phyloP scores from a whole-genome alignment of 1,140 invertebrate genomes.

The Formica exsecta region DNA sequence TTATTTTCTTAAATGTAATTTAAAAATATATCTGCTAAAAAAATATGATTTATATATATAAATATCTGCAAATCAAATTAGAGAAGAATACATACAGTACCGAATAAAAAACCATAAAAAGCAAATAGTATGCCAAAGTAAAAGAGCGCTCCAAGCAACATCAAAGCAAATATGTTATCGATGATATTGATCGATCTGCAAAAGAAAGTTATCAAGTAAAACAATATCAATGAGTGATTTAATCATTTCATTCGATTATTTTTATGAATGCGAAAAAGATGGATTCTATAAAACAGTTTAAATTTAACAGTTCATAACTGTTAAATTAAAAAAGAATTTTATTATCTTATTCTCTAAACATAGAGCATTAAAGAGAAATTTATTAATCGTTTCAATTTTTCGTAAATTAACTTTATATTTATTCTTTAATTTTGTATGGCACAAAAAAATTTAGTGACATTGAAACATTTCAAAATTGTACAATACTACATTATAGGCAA shows the following conservation, averaged over 20 bases:
- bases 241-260: background rate
- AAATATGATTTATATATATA: too few species aligned
- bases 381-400: too few species aligned
- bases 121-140: conserved; percentile 12
- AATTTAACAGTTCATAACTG: too few species aligned
- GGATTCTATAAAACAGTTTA: too few species aligned
- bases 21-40: too few species aligned
- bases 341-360: too few species aligned
- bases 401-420: too few species aligned
- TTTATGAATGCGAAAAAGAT: background rate
- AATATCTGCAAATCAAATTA: background rate
- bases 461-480: background rate
- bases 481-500: background rate
- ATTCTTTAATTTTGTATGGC: too few species aligned
- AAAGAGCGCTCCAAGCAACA: conserved; percentile 15
- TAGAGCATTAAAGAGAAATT: too few species aligned
- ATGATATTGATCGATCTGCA: conserved; percentile 37
- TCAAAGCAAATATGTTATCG: conserved; percentile 39
- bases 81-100: conserved; percentile 15
- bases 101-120: conserved; percentile 22
- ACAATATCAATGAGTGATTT: too few species aligned
- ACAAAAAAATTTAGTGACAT: background rate
- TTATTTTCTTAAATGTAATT: too few species aligned
- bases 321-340: too few species aligned
- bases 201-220: background rate